Evolutionary conservation across 2,888 invertebrate genomes (phyloP).

Genomic region (Rotaria socialis): DNA sequence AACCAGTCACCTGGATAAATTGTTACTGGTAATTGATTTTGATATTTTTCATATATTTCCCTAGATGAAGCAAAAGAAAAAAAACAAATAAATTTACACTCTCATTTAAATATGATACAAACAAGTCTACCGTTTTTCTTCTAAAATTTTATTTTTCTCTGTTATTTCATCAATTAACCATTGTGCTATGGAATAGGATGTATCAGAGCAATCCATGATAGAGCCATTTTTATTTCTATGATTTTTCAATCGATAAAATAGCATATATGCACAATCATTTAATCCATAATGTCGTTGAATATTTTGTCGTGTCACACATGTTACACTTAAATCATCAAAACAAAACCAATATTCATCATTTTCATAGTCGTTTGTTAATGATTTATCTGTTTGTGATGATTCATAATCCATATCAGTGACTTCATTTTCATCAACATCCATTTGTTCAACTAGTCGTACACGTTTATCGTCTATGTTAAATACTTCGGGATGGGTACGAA

Average conservation of each 20-base stretch:
- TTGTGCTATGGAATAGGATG: background rate
- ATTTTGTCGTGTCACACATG: slow-evolving; percentile 52
- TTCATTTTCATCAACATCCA: background rate
- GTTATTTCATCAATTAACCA: slow-evolving; percentile 37
- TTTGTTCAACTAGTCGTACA: slow-evolving; percentile 33
- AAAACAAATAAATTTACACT: background rate
- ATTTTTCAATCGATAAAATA: slow-evolving; percentile 56
- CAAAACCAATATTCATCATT: slow-evolving; percentile 56
- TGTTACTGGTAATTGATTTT: slow-evolving; percentile 7
- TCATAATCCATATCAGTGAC: slow-evolving; percentile 2
- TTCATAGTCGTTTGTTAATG: background rate
- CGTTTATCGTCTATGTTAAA: slow-evolving; percentile 46
- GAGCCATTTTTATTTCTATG: background rate
- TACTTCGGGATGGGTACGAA: slow-evolving; percentile 47
- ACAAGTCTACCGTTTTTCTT: slow-evolving; percentile 25
- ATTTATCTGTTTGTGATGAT: slow-evolving; percentile 38
- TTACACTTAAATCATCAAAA: slow-evolving; percentile 57
- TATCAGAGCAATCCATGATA: background rate
- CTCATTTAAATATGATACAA: background rate
- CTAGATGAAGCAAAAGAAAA: background rate
- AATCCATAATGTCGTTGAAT: slow-evolving; percentile 57
- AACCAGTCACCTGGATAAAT: slow-evolving; percentile 35
- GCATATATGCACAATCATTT: slow-evolving; percentile 60
- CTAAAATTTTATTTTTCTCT: slow-evolving; percentile 25
- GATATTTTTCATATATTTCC: slow-evolving; percentile 1